Evolutionary conservation across 2,888 invertebrate species (phyloP).

Genomic region (Gibbula magus): DNA sequence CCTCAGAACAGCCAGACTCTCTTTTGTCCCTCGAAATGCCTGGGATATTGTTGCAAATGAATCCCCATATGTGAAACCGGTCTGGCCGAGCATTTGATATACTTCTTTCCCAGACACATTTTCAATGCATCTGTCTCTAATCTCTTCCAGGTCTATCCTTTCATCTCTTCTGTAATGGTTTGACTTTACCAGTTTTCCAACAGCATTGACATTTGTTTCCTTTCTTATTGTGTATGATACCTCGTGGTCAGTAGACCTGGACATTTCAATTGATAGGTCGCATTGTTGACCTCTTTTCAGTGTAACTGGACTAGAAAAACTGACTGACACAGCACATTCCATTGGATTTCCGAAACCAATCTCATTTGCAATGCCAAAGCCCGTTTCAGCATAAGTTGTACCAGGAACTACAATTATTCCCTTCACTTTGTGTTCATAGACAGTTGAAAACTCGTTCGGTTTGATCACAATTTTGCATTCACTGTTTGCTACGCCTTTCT

Average conservation of each 20-base stretch:
- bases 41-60: slow-evolving; percentile 33
- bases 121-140: slow-evolving; percentile 29
- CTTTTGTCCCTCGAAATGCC: slow-evolving; percentile 39
- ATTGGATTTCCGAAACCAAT: neutral
- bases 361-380: slow-evolving; percentile 42
- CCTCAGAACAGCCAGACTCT: slow-evolving; percentile 45
- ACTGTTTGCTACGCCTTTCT: neutral
- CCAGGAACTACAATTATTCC: slow-evolving; percentile 51
- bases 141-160: slow-evolving; percentile 27
- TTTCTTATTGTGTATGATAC: neutral
- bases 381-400: slow-evolving; percentile 54
- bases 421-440: slow-evolving; percentile 51
- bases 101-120: slow-evolving; percentile 24
- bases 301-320: neutral
- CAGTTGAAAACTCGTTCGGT: slow-evolving; percentile 29
- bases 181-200: neutral
- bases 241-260: neutral
- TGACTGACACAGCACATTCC: neutral
- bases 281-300: neutral
- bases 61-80: slow-evolving; percentile 42
- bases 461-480: slow-evolving; percentile 17
- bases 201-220: neutral
- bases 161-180: neutral
- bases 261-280: neutral
- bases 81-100: slow-evolving; percentile 33